phyloP scores from a whole-genome alignment of 2,113 vertebrate genomes.

The Pachypanchax playfairii region DNA sequence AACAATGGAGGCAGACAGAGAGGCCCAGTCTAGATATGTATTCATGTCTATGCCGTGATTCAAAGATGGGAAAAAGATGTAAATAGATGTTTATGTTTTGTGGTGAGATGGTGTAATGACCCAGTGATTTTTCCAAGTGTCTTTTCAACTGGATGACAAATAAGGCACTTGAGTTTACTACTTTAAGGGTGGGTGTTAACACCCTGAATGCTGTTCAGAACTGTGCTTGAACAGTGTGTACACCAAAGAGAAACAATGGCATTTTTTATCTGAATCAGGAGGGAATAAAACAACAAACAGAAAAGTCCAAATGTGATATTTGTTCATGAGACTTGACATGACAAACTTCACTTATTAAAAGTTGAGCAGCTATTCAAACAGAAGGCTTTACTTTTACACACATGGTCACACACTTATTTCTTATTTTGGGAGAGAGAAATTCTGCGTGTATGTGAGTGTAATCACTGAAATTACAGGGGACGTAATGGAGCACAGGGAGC shows the following conservation, averaged over 20 bases:
- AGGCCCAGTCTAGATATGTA: too few relatives aligned
- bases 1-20: too few relatives aligned
- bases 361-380: constrained; percentile 53
- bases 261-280: constrained; percentile 30
- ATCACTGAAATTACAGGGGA: constrained; percentile 79
- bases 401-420: constrained; percentile 57
- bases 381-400: constrained; percentile 55
- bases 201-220: constrained; percentile 4
- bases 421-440: constrained; percentile 67
- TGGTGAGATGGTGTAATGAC: constrained; percentile 16
- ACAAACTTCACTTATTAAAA: constrained; percentile 47
- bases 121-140: constrained; percentile 27
- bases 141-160: constrained; percentile 28
- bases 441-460: constrained; percentile 48
- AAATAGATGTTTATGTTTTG: constrained; percentile 18
- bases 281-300: constrained; percentile 31
- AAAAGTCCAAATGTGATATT: constrained; percentile 27
- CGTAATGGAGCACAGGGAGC: constrained; percentile 69
- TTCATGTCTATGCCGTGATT: constrained; percentile 11
- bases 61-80: constrained; percentile 16
- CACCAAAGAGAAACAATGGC: constrained; percentile 5
- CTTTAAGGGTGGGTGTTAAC: constrained; percentile 30
- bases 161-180: constrained; percentile 13
- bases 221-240: constrained; percentile 8
- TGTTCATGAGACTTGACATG: constrained; percentile 35